phyloP scores from a whole-genome alignment of 2,113 vertebrate genomes.

The Coregonus clupeaformis region DNA sequence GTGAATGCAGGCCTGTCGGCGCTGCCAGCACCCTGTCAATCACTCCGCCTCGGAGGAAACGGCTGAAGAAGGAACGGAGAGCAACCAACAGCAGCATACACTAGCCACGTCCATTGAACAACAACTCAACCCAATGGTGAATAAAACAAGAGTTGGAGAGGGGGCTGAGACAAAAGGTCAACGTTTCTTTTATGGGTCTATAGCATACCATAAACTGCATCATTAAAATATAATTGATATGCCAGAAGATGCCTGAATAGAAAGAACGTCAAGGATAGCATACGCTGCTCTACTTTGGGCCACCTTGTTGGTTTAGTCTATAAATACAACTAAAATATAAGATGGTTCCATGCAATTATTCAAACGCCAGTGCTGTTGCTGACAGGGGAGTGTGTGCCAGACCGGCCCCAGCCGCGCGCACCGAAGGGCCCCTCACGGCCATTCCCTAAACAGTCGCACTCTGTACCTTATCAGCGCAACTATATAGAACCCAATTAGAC shows the following conservation, averaged over 20 bases:
- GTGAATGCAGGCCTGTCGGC: conserved; percentile 62
- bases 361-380: background rate
- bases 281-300: background rate
- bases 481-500: conserved; percentile 55
- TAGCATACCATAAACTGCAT: background rate
- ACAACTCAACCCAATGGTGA: background rate
- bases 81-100: conserved; percentile 42
- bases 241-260: background rate
- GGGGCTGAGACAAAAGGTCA: background rate
- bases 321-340: background rate
- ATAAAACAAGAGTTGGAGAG: background rate
- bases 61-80: conserved; percentile 53
- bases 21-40: conserved; percentile 82
- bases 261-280: no score
- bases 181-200: background rate
- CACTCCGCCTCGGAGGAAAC: conserved; percentile 63
- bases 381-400: background rate
- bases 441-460: conserved; percentile 46
- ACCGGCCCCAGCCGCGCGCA: background rate
- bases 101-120: conserved; percentile 70
- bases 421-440: conserved; percentile 19
- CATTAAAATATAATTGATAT: background rate
- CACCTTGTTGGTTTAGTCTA: background rate
- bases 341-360: background rate
- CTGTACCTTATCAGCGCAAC: conserved; percentile 52